Percentiles rank a stretch among this genome's conserved stretches.
These are phyloP conservation scores for Chlamydotis undulata DNA, from an alignment of 2,113 vertebrate genomes.

Conservation along the genomic window DNA sequence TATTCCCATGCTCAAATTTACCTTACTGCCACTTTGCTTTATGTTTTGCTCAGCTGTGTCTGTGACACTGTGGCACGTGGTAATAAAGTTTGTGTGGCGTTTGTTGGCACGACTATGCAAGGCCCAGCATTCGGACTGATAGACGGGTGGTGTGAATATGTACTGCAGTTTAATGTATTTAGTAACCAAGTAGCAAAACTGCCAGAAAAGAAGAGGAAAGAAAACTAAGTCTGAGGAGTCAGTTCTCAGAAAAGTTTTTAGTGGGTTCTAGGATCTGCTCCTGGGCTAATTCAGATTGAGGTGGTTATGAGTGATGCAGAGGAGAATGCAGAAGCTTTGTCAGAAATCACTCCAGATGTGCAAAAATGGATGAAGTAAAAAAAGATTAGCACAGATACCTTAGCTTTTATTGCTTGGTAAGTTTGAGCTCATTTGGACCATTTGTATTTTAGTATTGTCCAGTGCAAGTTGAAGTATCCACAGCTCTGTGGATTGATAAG, in stretches of 20 bases:
- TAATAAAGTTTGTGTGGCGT: neutral
- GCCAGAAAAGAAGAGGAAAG: neutral
- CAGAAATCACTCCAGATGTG: neutral
- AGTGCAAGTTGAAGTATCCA: neutral
- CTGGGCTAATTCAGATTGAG: neutral
- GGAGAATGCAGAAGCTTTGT: neutral
- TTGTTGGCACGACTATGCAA: neutral
- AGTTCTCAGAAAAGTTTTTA: neutral
- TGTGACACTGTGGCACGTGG: neutral
- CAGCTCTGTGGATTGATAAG: neutral
- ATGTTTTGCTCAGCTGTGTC: neutral
- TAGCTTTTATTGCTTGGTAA: neutral
- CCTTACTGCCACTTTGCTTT: neutral
- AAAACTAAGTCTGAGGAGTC: neutral
- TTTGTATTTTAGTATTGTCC: neutral
- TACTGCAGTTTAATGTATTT: neutral
- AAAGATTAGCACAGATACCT: neutral
- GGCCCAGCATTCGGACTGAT: neutral
- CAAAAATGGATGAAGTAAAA: neutral
- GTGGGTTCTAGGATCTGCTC: neutral
- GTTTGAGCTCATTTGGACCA: neutral
- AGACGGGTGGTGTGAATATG: neutral
- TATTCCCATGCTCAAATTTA: neutral
- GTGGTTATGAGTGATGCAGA: neutral
- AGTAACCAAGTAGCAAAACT: neutral